Conservation (phyloP, 2,113 vertebrate species). For the Phaethornis superciliosus region DNA sequence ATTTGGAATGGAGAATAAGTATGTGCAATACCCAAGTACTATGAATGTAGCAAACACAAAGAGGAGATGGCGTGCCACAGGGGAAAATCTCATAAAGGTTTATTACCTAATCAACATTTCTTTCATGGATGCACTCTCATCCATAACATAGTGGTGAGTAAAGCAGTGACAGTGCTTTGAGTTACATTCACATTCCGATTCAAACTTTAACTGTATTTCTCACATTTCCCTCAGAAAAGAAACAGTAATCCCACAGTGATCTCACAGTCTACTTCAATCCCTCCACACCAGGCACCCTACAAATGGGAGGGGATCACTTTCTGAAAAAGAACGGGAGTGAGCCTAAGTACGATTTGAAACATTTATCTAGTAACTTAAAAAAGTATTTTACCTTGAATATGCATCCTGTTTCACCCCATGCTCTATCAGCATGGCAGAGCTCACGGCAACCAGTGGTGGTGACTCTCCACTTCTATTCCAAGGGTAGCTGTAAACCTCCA, state of each 20-base stretch:
- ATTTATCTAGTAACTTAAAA: background rate
- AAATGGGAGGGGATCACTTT: background rate
- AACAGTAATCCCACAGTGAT: background rate
- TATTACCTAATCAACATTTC: background rate
- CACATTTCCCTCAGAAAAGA: background rate
- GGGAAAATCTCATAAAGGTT: background rate
- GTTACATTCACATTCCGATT: background rate
- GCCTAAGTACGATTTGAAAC: background rate
- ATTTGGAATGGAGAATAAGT: background rate
- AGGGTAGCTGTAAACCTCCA: background rate
- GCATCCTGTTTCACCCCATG: background rate
- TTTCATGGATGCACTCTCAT: background rate
- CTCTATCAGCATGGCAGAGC: background rate
- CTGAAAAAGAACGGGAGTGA: background rate
- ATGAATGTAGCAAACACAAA: background rate
- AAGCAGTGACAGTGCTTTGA: background rate
- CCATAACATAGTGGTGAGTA: background rate
- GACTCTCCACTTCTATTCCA: background rate
- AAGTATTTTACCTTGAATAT: background rate
- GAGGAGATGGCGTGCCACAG: background rate
- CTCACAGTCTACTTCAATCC: background rate
- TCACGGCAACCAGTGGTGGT: background rate
- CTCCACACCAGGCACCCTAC: background rate
- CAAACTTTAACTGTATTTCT: background rate
- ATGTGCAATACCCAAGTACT: background rate